A percentile compares a stretch with the other conserved stretches of the same genome.
These are phyloP conservation scores for Alviniconcha strummeri DNA, from an alignment of 2,888 invertebrate genomes.

Conservation along the genomic window DNA sequence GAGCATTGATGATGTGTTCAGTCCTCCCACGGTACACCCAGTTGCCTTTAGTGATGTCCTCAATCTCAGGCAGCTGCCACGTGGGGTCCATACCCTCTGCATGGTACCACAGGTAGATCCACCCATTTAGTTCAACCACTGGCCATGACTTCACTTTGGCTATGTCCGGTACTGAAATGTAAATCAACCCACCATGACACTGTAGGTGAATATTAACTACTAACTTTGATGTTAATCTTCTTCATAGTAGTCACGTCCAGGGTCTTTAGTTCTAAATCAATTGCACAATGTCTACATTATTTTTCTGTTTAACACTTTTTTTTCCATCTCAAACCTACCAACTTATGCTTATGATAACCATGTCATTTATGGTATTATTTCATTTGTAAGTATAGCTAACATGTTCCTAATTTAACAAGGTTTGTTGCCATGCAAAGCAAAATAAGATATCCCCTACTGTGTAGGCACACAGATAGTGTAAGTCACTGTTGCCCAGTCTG, in stretches of 20 bases:
- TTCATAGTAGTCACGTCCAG: neutral
- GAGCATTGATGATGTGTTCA: slow-evolving; percentile 85
- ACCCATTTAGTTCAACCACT: slow-evolving; percentile 82
- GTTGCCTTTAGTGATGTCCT: slow-evolving; percentile 76
- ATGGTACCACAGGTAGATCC: slow-evolving; percentile 89
- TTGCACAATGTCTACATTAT: neutral
- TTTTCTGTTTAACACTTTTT: neutral
- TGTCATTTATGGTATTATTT: too few species aligned
- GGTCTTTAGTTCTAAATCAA: too few species aligned
- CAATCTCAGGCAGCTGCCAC: slow-evolving; percentile 81
- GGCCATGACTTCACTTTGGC: slow-evolving; percentile 83
- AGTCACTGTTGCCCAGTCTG: too few species aligned
- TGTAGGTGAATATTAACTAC: neutral
- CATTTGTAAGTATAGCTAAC: too few species aligned
- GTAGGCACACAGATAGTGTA: too few species aligned
- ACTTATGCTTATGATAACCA: neutral
- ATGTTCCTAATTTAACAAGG: too few species aligned
- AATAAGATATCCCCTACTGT: too few species aligned
- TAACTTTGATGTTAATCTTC: neutral
- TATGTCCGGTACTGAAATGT: slow-evolving; percentile 79
- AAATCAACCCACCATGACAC: neutral
- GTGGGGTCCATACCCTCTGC: slow-evolving; percentile 81
- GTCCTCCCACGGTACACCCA: slow-evolving; percentile 86
- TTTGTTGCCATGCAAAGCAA: too few species aligned
- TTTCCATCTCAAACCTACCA: neutral